These are phyloP conservation scores for Propithecus coquereli DNA, from an alignment of 2,113 vertebrate species.

Conservation along the genomic window DNA sequence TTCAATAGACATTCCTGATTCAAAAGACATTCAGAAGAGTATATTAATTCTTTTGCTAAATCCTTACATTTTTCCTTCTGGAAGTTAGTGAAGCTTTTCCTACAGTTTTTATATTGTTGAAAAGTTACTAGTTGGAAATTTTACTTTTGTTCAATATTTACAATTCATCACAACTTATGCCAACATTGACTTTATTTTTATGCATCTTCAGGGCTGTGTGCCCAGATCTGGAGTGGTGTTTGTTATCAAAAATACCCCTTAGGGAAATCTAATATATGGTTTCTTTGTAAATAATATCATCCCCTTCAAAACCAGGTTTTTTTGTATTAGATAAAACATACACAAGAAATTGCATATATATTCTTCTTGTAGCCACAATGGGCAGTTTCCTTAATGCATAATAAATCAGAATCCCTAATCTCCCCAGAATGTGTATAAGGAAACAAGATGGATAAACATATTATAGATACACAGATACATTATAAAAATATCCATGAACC, in stretches of 20 bases:
- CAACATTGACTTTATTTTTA: slow-evolving; percentile 76
- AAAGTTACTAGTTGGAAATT: slow-evolving; percentile 67
- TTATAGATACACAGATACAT: not conserved
- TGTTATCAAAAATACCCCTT: slow-evolving; percentile 45
- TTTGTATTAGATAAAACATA: slow-evolving; percentile 43
- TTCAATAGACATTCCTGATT: not conserved
- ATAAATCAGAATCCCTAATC: not conserved
- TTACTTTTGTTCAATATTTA: slow-evolving; percentile 68
- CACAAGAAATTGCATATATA: not conserved
- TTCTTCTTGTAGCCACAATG: not conserved
- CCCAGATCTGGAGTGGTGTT: slow-evolving; percentile 64
- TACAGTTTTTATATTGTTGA: slow-evolving; percentile 51
- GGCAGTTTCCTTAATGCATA: not conserved
- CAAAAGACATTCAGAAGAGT: not conserved
- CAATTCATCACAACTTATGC: slow-evolving; percentile 58
- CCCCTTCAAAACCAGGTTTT: slow-evolving; percentile 27
- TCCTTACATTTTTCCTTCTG: not conserved
- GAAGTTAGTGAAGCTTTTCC: not conserved
- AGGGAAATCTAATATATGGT: slow-evolving; percentile 45
- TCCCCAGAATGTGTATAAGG: not conserved
- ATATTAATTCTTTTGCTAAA: not conserved
- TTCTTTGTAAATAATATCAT: slow-evolving; percentile 47
- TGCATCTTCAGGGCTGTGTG: slow-evolving; percentile 66
- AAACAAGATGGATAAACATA: not conserved
- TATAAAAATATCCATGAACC: not conserved